Percentiles rank a stretch among this genome's conserved stretches.
phyloP scores from a whole-genome alignment of 2,888 invertebrate genomes.

The Paralinhomoeus sp. region DNA sequence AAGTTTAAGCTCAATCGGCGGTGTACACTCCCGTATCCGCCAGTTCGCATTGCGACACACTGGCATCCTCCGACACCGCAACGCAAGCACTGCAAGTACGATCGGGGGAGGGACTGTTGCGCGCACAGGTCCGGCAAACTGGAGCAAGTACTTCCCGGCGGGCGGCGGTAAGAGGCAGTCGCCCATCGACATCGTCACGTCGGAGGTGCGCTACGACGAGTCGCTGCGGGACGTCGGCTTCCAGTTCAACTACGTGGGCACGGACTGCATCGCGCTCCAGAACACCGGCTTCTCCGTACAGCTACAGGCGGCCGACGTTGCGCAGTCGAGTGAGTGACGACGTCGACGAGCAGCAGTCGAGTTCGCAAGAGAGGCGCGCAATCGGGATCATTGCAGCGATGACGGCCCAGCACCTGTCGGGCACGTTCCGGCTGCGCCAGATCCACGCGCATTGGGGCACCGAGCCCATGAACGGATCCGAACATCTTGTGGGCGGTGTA shows the following conservation, averaged over 20 bases:
- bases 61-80: too few relatives aligned
- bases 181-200: conserved; percentile 5
- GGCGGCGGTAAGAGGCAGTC: conserved; percentile 5
- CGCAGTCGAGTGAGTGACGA: background rate
- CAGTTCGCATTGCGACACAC: too few relatives aligned
- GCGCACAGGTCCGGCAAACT: conserved; percentile 15
- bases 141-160: conserved; percentile 2
- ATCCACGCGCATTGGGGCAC: conserved; percentile 6
- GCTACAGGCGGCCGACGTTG: background rate
- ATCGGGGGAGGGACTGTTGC: too few relatives aligned
- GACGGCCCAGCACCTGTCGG: conserved; percentile 1
- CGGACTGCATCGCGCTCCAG: background rate
- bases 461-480: conserved; percentile 25
- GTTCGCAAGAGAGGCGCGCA: too few relatives aligned
- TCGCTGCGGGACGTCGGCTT: conserved; percentile 4
- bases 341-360: too few relatives aligned
- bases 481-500: conserved; percentile 21
- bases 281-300: conserved; percentile 3
- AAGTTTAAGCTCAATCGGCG: too few relatives aligned
- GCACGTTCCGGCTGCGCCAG: conserved; percentile 1
- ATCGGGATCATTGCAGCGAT: conserved; percentile 1
- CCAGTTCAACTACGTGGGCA: conserved; percentile 3
- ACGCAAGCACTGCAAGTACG: too few relatives aligned
- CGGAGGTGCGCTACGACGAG: conserved; percentile 4
- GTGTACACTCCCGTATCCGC: too few relatives aligned